Conservation (phyloP, 2,888 invertebrate species). For the Dicranocentrus wangi region DNA sequence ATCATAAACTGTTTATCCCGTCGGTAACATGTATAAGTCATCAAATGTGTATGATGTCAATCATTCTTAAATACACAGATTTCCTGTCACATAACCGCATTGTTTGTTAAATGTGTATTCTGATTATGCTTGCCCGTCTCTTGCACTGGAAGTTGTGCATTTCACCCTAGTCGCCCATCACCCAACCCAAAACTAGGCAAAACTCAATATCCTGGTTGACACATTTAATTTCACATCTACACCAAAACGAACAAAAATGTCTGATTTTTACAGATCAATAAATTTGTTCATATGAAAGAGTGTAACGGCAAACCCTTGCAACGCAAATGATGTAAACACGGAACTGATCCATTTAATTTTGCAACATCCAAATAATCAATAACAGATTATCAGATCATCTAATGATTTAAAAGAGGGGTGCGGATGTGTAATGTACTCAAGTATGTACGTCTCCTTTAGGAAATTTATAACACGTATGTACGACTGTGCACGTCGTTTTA, state of each 20-base stretch:
- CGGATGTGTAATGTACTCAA: background rate
- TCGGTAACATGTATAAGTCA: too few species aligned
- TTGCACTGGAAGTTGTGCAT: too few species aligned
- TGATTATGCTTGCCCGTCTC: too few species aligned
- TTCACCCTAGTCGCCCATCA: constrained; percentile 5
- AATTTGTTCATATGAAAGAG: background rate
- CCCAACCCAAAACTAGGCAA: constrained; percentile 59
- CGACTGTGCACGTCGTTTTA: background rate
- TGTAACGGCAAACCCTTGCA: constrained; percentile 59
- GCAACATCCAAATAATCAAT: background rate
- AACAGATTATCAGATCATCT: background rate
- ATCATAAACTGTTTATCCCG: too few species aligned
- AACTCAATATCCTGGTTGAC: constrained; percentile 24
- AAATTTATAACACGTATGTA: too few species aligned
- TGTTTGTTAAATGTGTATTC: too few species aligned
- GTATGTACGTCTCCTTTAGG: too few species aligned
- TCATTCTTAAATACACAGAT: too few species aligned
- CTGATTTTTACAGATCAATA: background rate
- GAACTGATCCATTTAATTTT: constrained; percentile 13
- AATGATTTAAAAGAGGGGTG: background rate
- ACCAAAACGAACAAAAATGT: too few species aligned
- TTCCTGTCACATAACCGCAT: too few species aligned
- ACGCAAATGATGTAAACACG: constrained; percentile 28
- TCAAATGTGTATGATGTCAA: too few species aligned
- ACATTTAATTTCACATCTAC: too few species aligned